Evolutionary conservation across 2,888 invertebrate genomes (phyloP), one percentile per base, ranked within the genome.

Genomic region (Drosophila setosimentum): DNA sequence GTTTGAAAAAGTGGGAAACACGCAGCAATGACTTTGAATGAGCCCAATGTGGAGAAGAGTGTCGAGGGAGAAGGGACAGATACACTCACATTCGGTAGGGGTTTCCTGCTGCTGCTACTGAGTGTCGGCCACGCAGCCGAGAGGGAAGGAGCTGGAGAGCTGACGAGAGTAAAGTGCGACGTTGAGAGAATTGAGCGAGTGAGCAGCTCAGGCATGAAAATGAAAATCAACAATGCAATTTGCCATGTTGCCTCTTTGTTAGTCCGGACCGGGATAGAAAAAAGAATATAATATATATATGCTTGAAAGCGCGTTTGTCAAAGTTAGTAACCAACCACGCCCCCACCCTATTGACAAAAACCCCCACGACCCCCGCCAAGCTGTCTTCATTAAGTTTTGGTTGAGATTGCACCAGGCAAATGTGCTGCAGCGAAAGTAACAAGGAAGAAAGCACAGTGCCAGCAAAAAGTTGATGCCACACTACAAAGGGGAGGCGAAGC

Each of bases 161-260:
- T 37, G 27, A 37, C 10, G 60, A 3, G 49, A 6, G 33, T 13
- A 3, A n/a, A 11, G 61, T 49, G 40, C 49, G 67, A 57, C 33
- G 76, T 53, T 62, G 40, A 21, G 49, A 54, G 65, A 32, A 48
- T 58, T 40, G 58, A 29, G 61, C 35, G 27, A 53, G 66, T 49
- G 33, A 50, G 61, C 54, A 72, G 73, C 75, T 79, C 73, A 86
- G 89, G 90, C 87, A 89, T 90, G 85, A 88, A 88, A 88, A 88
- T 88, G 78, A 90, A 88, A 90, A 88, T 88, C 83, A 88, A 88
- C 90, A 90, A 90, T 90, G 87, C 90, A 89, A 90, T 90, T 87
- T 90, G 88, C 88, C 74, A 76, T 73, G 85, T 83, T 83, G 83
- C 76, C 74, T 66, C 81, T 73, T 83, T 73, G 76, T 72, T 77